phyloP scores from a whole-genome alignment of 2,113 vertebrate species.

The Poecilia latipinna region DNA sequence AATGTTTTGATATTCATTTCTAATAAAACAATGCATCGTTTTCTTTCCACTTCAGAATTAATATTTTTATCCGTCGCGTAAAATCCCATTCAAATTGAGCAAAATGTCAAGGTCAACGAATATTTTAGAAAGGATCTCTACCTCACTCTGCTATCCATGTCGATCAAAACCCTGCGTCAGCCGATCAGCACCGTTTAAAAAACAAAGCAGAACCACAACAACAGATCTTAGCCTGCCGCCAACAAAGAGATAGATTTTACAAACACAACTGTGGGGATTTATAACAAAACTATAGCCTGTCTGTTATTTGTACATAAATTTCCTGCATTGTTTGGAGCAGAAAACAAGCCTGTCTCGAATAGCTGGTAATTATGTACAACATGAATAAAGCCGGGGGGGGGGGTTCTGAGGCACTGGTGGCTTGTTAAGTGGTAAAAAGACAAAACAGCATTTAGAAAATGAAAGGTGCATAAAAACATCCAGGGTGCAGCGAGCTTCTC shows the following conservation, averaged over 20 bases:
- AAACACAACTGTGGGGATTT: constrained; percentile 46
- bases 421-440: constrained; percentile 79
- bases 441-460: constrained; percentile 79
- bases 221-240: constrained; percentile 22
- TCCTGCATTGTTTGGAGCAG: constrained; percentile 70
- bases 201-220: constrained; percentile 41
- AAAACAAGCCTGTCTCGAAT: constrained; percentile 75
- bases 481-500: constrained; percentile 69
- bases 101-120: not conserved
- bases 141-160: constrained; percentile 7
- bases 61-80: not conserved
- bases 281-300: constrained; percentile 60
- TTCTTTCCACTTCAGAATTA: not conserved
- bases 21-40: not conserved
- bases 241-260: constrained; percentile 35
- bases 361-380: constrained; percentile 76
- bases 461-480: constrained; percentile 76
- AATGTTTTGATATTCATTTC: too few species aligned
- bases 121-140: not conserved
- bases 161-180: not conserved
- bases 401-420: constrained; percentile 73
- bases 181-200: not conserved
- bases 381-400: constrained; percentile 73
- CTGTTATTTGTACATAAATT: constrained; percentile 71
- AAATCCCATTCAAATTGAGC: not conserved